Percentiles rank a stretch among this genome's conserved stretches.
Evolutionary conservation across 2,113 vertebrate species (phyloP).

Genomic region (Poecile atricapillus): DNA sequence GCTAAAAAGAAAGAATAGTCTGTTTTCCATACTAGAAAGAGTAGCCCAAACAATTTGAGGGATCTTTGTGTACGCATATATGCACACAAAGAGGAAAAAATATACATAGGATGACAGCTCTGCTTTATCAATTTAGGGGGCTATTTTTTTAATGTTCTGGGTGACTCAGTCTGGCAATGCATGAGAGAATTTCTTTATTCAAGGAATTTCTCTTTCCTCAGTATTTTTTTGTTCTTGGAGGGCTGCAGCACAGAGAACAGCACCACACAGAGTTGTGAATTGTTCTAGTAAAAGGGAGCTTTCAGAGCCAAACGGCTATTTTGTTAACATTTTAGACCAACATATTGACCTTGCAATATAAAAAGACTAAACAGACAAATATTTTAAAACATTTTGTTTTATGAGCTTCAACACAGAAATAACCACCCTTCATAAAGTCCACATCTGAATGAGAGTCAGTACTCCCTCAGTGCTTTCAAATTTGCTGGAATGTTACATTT

Average conservation of each 20-base stretch:
- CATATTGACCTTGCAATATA: not conserved
- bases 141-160: not conserved
- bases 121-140: not conserved
- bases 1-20: not conserved
- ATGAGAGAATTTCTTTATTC: not conserved
- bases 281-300: not conserved
- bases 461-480: not conserved
- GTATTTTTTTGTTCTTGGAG: not conserved
- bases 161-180: not conserved
- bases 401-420: not conserved
- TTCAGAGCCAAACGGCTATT: not conserved
- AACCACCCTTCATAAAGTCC: not conserved
- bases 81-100: fast-evolving
- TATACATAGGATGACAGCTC: not conserved
- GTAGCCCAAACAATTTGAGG: not conserved
- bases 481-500: not conserved
- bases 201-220: not conserved
- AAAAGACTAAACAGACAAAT: not conserved
- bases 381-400: not conserved
- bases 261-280: not conserved
- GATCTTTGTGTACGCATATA: not conserved
- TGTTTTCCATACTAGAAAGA: not conserved
- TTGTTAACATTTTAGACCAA: not conserved
- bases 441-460: not conserved
- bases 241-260: not conserved